Base-by-base conservation (phyloP, 2,888 invertebrate genomes). In the Luffia ferchaultella region DNA sequence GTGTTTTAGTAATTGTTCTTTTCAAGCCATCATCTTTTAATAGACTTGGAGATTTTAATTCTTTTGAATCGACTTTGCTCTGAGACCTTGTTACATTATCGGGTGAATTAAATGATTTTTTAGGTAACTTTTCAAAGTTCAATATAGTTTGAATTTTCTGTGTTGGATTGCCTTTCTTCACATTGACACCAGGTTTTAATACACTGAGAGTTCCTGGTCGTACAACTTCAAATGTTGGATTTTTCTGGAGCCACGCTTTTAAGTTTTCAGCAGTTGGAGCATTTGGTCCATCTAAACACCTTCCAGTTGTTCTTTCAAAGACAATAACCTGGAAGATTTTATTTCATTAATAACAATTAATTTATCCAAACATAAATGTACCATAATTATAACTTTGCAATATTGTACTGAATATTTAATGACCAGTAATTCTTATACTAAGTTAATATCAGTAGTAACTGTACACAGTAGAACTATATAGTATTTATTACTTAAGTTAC, bases 141-240 rank as follows among this genome's bases (percentile, higher is more conserved):
- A 85, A 64, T n/a, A 76, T 84, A 1, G 82, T 85, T 62, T 85
- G 85, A 54, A 84, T 76, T 61, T 71, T 78, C 18, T 74, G 78
- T 50, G 56, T 59, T 1, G 59, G 51, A 9, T 59, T 56, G 18
- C 56, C 53, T 54, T 75, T 80, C 57, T 72, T 78, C 59, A 67
- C 76, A 51, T 58, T 64, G 1, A 63, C 51, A 49, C 71, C 73
- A 1, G 78, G 80, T 61, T 69, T 79, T 45, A 71, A 75, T 41
- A 86, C 76, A 59, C 82, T 84, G 0, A 77, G 61, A 30, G 85
- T 85, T n/a, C 87, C 88, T 0, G 90, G 88, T 54, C 88, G 86
- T 2, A 95, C 88, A 0, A 95, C 93, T 83, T 96, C 94, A 71
- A 89, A 96, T 0, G 93, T 92, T 1, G 95, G 96, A 83, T 97